These are phyloP conservation scores for Drosophila tropicalis DNA, from an alignment of 1,140 invertebrate species.

Conservation along the genomic window DNA sequence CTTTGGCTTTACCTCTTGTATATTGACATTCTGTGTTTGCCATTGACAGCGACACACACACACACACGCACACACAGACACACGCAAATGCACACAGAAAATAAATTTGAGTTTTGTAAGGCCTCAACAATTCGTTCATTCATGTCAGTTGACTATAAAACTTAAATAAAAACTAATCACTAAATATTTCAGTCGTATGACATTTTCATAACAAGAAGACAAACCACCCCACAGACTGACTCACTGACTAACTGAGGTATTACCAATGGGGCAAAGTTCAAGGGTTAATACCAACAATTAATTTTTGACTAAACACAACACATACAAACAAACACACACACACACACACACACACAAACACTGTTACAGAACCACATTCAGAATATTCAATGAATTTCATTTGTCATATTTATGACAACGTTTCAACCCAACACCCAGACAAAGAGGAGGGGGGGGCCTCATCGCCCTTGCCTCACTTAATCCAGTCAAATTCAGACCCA, in stretches of 20 bases:
- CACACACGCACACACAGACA: background rate
- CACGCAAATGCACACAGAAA: conserved; percentile 1
- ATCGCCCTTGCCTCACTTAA: background rate
- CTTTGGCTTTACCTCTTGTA: conserved; percentile 1
- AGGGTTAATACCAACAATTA: conserved; percentile 54
- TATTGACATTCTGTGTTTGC: conserved; percentile 18
- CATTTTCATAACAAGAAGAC: background rate
- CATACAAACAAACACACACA: background rate
- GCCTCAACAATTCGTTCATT: background rate
- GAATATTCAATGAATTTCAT: conserved; percentile 42
- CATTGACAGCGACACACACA: conserved; percentile 17
- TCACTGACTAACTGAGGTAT: background rate
- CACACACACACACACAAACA: too few species aligned
- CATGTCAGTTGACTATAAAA: conserved; percentile 10
- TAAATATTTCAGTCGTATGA: background rate
- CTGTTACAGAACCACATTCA: background rate
- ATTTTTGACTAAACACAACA: conserved; percentile 13
- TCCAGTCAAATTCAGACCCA: background rate
- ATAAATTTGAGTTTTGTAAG: conserved; percentile 15
- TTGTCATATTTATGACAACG: conserved; percentile 57
- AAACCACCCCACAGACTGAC: background rate
- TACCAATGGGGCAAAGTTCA: conserved; percentile 5
- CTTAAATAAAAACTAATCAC: conserved; percentile 12
- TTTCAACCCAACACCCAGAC: conserved; percentile 14
- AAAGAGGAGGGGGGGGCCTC: background rate